These are phyloP conservation scores for Bucorvus abyssinicus DNA, from an alignment of 2,797 vertebrate species.

Conservation along the genomic window DNA sequence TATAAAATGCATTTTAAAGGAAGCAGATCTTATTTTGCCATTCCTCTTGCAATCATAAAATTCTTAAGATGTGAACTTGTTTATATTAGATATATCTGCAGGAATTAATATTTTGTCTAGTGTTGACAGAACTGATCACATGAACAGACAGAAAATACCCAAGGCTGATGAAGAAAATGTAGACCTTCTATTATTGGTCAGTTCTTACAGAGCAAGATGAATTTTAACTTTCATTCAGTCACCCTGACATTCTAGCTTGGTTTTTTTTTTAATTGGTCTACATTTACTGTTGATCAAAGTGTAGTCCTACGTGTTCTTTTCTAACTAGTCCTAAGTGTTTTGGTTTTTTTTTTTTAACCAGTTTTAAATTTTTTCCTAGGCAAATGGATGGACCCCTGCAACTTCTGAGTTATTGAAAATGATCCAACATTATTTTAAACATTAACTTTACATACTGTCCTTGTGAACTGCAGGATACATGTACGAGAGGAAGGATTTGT, in stretches of 20 bases:
- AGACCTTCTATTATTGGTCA: background rate
- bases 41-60: background rate
- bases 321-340: background rate
- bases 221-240: background rate
- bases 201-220: background rate
- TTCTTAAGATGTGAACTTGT: background rate
- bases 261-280: background rate
- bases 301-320: background rate
- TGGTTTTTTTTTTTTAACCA: background rate
- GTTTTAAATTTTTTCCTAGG: background rate
- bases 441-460: background rate
- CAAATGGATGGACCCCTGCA: background rate
- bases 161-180: background rate
- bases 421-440: background rate
- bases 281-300: background rate
- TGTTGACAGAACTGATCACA: background rate
- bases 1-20: constrained; percentile 40
- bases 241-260: background rate
- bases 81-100: background rate
- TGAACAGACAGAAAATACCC: background rate
- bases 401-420: background rate
- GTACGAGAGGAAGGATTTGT: background rate
- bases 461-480: background rate
- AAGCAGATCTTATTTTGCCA: background rate
- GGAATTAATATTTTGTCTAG: background rate